These are phyloP conservation scores for Cassiopea xamachana DNA, from an alignment of 30 jellyfish, hydroid and myxozoan species.

Conservation along the genomic window DNA sequence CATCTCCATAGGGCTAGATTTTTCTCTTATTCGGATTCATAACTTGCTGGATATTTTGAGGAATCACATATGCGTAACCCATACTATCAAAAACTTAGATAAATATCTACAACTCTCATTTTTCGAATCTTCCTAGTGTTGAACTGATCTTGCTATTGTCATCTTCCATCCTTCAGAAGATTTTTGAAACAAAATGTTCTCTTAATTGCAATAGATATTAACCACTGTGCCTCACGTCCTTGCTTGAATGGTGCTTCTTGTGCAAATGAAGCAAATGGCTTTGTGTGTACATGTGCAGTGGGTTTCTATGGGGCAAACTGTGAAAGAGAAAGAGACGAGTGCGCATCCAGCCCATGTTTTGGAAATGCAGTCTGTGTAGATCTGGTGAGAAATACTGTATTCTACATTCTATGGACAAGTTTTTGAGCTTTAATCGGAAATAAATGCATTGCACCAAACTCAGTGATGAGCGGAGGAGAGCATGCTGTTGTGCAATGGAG, in stretches of 20 bases:
- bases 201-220: constrained; percentile 43
- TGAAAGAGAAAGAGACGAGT: constrained; percentile 87
- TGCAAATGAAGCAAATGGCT: constrained; percentile 64
- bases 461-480: too few species aligned
- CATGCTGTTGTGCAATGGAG: too few species aligned
- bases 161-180: neutral
- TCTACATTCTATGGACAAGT: neutral
- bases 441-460: too few species aligned
- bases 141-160: neutral
- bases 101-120: too few species aligned
- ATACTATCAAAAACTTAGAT: too few species aligned
- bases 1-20: too few species aligned
- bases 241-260: constrained; percentile 91
- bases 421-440: too few species aligned
- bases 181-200: neutral
- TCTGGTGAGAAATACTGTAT: constrained; percentile 53
- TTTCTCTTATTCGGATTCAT: too few species aligned
- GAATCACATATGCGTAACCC: too few species aligned
- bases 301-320: constrained; percentile 86
- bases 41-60: too few species aligned
- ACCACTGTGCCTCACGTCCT: constrained; percentile 85
- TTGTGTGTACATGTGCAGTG: constrained; percentile 70
- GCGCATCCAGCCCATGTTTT: constrained; percentile 87
- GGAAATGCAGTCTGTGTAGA: constrained; percentile 89
- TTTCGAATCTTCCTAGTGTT: too few species aligned